These are phyloP conservation scores for Ptyas mucosa DNA, from an alignment of 2,113 vertebrate species.

Conservation along the genomic window DNA sequence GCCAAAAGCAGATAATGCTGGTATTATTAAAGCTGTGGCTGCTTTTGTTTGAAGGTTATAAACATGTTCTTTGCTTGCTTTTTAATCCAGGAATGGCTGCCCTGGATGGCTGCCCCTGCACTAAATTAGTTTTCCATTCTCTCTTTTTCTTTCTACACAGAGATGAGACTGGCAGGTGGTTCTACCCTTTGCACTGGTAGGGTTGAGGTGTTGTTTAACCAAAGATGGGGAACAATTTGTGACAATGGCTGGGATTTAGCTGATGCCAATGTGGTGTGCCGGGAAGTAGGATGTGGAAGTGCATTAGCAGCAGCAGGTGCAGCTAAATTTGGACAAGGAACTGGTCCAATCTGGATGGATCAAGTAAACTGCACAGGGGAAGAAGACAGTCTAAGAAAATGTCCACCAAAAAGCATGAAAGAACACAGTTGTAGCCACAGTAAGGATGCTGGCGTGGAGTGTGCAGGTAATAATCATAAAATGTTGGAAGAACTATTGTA, in stretches of 20 bases:
- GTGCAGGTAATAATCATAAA: constrained; percentile 32
- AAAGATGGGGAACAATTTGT: constrained; percentile 65
- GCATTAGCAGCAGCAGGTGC: constrained; percentile 33
- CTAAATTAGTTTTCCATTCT: background rate
- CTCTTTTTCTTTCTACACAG: background rate
- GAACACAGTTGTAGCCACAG: constrained; percentile 65
- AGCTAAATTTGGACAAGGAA: constrained; percentile 56
- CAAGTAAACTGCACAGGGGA: constrained; percentile 60
- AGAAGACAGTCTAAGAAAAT: constrained; percentile 50
- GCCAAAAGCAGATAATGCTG: background rate
- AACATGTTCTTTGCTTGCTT: background rate
- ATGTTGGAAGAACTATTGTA: background rate
- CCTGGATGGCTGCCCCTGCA: background rate
- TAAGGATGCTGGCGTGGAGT: constrained; percentile 66
- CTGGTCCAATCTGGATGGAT: constrained; percentile 65
- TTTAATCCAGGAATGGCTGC: background rate
- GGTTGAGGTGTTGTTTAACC: constrained; percentile 60
- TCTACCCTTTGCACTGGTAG: constrained; percentile 59
- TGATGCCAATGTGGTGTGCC: constrained; percentile 56
- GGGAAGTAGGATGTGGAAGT: constrained; percentile 54
- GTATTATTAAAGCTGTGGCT: background rate
- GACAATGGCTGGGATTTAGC: constrained; percentile 61
- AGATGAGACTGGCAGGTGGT: constrained; percentile 58
- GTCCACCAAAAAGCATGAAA: constrained; percentile 50
- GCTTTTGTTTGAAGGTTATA: background rate